These are phyloP conservation scores for Allophyes oxyacanthae DNA, from an alignment of 2,888 invertebrate species.

Conservation along the genomic window DNA sequence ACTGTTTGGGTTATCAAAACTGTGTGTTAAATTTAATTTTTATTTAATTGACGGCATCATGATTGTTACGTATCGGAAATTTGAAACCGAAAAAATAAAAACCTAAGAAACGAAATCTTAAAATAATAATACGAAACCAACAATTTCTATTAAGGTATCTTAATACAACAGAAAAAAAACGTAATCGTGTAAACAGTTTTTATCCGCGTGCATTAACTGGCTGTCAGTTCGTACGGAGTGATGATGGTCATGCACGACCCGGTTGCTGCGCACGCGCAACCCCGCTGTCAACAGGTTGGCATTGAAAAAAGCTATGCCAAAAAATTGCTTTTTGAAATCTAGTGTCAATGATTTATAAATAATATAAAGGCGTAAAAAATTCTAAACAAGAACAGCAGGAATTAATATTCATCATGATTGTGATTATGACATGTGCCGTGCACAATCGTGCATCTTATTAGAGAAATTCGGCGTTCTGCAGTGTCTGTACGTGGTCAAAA, in stretches of 20 bases:
- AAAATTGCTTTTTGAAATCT: slow-evolving; percentile 30
- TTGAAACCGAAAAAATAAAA: too few relatives aligned
- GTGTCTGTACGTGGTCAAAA: slow-evolving; percentile 44
- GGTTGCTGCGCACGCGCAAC: slow-evolving; percentile 59
- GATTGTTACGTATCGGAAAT: neutral
- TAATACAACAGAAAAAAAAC: slow-evolving; percentile 29
- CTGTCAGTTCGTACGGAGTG: slow-evolving; percentile 70
- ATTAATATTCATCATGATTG: slow-evolving; percentile 43
- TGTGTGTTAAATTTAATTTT: neutral
- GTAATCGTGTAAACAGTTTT: slow-evolving; percentile 52
- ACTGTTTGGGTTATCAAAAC: neutral
- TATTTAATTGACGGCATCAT: neutral
- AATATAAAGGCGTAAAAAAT: too few relatives aligned
- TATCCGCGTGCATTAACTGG: slow-evolving; percentile 75
- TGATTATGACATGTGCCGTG: slow-evolving; percentile 22
- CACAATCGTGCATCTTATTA: slow-evolving; percentile 32
- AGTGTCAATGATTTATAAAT: slow-evolving; percentile 2
- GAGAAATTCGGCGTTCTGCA: slow-evolving; percentile 37
- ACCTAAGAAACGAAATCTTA: slow-evolving; percentile 2
- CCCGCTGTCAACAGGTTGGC: slow-evolving; percentile 73
- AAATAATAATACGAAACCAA: slow-evolving; percentile 33
- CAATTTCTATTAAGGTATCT: slow-evolving; percentile 44
- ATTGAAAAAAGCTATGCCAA: slow-evolving; percentile 55
- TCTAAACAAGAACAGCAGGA: slow-evolving; percentile 1
- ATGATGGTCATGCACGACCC: slow-evolving; percentile 72